phyloP scores from a whole-genome alignment of 2,797 vertebrate genomes.

The Phylloscopus collybita region DNA sequence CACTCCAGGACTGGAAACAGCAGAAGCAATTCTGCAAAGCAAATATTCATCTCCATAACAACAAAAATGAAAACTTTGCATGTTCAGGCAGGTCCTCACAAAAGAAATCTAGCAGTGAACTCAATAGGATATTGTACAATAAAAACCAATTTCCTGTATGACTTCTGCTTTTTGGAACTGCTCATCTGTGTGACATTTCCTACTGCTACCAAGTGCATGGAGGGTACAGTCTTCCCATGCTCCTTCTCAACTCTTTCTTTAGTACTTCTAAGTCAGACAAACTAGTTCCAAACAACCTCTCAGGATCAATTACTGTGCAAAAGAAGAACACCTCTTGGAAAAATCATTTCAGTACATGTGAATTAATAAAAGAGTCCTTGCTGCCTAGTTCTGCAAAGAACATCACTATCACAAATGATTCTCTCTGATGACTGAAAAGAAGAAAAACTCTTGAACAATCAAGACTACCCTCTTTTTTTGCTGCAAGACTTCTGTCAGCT shows the following conservation, averaged over 20 bases:
- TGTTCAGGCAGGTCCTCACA: not conserved
- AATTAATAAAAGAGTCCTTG: not conserved
- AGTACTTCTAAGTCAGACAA: not conserved
- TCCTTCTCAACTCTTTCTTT: not conserved
- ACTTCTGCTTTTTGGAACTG: not conserved
- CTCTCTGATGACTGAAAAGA: not conserved
- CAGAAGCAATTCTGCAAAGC: not conserved
- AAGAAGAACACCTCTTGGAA: not conserved
- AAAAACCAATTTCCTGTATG: not conserved
- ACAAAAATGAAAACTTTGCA: not conserved
- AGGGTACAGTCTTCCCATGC: not conserved
- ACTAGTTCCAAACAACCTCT: not conserved
- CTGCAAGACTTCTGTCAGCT: not conserved
- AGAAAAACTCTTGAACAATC: not conserved
- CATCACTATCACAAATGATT: not conserved
- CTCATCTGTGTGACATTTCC: not conserved
- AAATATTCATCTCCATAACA: not conserved
- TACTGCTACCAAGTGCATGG: not conserved
- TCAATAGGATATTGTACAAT: not conserved
- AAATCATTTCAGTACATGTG: not conserved
- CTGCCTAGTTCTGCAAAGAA: not conserved
- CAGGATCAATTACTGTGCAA: not conserved
- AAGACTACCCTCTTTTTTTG: not conserved
- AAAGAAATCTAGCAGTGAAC: not conserved
- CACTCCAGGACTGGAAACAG: not conserved